Base-by-base conservation (phyloP, 2,797 vertebrate species). In the Halcyon badia region DNA sequence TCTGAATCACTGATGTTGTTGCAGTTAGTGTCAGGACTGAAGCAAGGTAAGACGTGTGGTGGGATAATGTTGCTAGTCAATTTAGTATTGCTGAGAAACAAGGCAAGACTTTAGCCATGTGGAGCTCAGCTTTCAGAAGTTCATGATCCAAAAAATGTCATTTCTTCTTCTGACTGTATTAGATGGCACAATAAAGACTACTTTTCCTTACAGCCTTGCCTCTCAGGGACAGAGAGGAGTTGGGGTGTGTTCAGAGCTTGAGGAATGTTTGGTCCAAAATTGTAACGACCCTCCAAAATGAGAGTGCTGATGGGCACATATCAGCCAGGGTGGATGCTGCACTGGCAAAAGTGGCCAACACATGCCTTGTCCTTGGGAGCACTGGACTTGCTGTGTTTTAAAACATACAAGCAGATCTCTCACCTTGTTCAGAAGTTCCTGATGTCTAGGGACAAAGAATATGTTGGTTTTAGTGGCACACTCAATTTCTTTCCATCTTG, bases 271-370 rank as follows among this genome's bases (percentile, higher is more conserved):
- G 30, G 6, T 52, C 22, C 35, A 48, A 80, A 87, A 57, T 35
- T 14, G 10, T 41, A 54, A 48, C 24, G 10, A 58, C 14, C 12
- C 9, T 62, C 16, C 35, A 48, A 73, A 83, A 68, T 12, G 24
- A 69, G 24, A 6, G 28, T n/a, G 33, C 20, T 41, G 24, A 41
- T 14, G 11, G 51, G 14, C 28, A 56, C 14, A 22, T 12, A 14
- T 30, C 10, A 46, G n/a, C 33, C n/a, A 30, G 0, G 2, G 15
- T 82, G 70, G 44, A 24, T 0, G 2, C 25, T 60, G 56, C 26
- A 7, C 10, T 65, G 51, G 11, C 12, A 51, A 26, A 51, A 82
- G 24, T 26, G 26, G 37, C 17, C 20, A 87, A 41, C 5, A 17
- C 15, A 4, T 9, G 8, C 17, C 30, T 66, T 35, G 28, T 19